phyloP scores from a whole-genome alignment of 2,888 invertebrate genomes.

The Hemaris fuciformis region DNA sequence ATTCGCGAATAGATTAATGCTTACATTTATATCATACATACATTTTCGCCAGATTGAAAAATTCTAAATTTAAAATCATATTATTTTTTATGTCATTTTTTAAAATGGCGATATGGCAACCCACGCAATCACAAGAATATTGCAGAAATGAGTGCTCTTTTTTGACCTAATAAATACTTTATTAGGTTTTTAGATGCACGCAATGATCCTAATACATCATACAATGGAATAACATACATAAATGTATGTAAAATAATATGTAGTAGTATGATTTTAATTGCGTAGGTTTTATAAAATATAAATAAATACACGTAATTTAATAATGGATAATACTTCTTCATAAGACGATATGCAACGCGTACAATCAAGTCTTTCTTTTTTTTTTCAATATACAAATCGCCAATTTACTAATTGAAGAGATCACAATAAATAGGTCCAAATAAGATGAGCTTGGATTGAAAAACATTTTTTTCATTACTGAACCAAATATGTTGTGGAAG shows the following conservation, averaged over 20 bases:
- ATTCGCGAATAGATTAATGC: not conserved
- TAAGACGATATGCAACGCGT: not conserved
- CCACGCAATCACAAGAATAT: not conserved
- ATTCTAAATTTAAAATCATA: not conserved
- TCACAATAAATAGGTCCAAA: not conserved
- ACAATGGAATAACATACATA: too few species aligned
- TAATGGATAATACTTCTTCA: not conserved
- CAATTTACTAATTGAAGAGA: not conserved
- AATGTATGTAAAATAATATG: not conserved
- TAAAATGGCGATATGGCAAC: not conserved
- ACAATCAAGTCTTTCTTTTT: not conserved
- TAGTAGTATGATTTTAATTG: not conserved
- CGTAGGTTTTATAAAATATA: not conserved
- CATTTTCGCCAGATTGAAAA: not conserved
- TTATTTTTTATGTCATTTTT: not conserved
- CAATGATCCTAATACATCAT: too few species aligned
- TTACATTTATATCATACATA: not conserved
- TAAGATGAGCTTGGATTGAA: not conserved
- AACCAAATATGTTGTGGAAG: not conserved
- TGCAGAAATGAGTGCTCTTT: not conserved
- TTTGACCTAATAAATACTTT: too few species aligned
- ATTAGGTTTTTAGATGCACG: too few species aligned
- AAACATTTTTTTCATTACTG: not conserved
- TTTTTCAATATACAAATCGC: not conserved
- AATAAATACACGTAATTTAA: not conserved